These are phyloP conservation scores for Sebastes miniatus DNA, from an alignment of 2,797 vertebrate species.

Conservation along the genomic window DNA sequence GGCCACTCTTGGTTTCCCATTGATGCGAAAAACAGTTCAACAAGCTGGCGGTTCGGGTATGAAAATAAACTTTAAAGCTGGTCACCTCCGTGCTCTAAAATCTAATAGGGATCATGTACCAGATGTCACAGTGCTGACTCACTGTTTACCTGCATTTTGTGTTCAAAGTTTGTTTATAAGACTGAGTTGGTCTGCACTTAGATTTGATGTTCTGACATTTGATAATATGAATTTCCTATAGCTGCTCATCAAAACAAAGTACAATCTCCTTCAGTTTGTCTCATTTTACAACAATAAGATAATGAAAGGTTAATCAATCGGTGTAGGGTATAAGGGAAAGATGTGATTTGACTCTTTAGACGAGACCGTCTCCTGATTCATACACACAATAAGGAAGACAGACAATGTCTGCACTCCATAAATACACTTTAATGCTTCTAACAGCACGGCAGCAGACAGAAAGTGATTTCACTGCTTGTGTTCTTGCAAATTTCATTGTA, in stretches of 20 bases:
- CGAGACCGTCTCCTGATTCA: conserved; percentile 37
- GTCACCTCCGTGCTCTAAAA: not conserved
- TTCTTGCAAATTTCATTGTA: conserved; percentile 56
- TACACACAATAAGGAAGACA: conserved; percentile 40
- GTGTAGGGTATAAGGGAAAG: conserved; percentile 10
- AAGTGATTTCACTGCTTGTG: conserved; percentile 51
- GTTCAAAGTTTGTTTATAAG: not conserved
- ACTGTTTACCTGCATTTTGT: not conserved
- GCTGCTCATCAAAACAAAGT: not conserved
- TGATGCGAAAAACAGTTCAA: not conserved
- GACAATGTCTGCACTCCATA: conserved; percentile 52
- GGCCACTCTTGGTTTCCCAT: conserved; percentile 14
- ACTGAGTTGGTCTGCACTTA: not conserved
- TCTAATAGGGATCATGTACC: not conserved
- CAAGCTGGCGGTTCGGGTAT: not conserved
- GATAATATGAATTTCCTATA: not conserved
- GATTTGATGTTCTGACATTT: not conserved
- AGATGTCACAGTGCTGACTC: not conserved
- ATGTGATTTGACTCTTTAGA: conserved; percentile 37
- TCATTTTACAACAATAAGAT: conserved; percentile 12
- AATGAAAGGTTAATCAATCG: conserved; percentile 12
- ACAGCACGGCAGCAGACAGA: conserved; percentile 42
- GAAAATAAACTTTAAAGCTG: conserved; percentile 14
- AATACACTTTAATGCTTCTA: conserved; percentile 62
- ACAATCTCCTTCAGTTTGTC: not conserved